Base-by-base conservation (phyloP, 2,113 vertebrate genomes). In the Bettongia penicillata region DNA sequence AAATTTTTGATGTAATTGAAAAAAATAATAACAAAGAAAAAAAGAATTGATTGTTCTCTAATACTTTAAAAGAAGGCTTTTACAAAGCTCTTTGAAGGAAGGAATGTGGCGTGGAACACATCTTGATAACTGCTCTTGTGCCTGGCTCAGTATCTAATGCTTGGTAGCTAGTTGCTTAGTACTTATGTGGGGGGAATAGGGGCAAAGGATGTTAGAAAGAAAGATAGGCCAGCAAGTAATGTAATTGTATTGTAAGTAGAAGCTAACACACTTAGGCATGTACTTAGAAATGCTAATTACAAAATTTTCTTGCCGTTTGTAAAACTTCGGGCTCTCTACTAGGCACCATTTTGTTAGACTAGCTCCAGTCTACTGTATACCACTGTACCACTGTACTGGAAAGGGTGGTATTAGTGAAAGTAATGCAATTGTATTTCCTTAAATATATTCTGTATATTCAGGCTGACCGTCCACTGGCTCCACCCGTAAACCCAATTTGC, bases 221-320 rank as follows among this genome's bases (percentile, higher is more conserved):
- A 84, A 84, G 19, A 5, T 37, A 23, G 68, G 19, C n/a, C 68
- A 84, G 2, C n/a, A 84, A 49, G 61, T 37, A 91, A 68, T 43
- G 3, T 90, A 12, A 37, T 49, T 28, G 28, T 48, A 91, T 37
- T 51, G 7, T 51, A 61, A 95, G 77, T 89, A 23, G 14, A 68
- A 7, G 12, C 77, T 95, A 16, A 0, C 28, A 57, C 1, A 94
- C 89, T 95, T 49, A 37, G 52, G 96, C 90, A 95, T 43, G 31
- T 92, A 23, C 84, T 90, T 57, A 61, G 48, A 95, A 90, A 19
- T 50, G 92, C 53, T 55, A 55, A 37, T 95, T 97, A 95, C n/a
- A 37, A 3, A 96, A 94, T 97, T 93, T 93, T 97, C 91, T 94
- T 93, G 90, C 91, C 97, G 31, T 90, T 94, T 89, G 91, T 95